A percentile compares a stretch with the other conserved stretches of the same genome.
Evolutionary conservation across 2,797 vertebrate species (phyloP).

Genomic region (Mastacembelus armatus): DNA sequence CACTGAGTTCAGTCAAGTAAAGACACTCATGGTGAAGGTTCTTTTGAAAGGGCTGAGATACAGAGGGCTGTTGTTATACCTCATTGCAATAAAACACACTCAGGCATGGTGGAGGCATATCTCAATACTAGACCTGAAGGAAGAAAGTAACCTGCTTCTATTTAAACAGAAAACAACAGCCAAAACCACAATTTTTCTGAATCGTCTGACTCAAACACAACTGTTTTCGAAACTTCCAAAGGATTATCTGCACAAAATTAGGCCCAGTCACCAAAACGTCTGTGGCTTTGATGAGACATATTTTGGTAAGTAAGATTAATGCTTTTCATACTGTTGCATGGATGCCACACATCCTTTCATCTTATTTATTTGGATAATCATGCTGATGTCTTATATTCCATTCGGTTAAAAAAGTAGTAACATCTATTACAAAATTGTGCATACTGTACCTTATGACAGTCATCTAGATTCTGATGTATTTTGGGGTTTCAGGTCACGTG

Average conservation of each 20-base stretch:
- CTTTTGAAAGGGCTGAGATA: constrained; percentile 3
- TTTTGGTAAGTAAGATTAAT: not conserved
- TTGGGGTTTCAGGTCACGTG: not conserved
- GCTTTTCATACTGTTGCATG: not conserved
- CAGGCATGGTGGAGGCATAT: constrained; percentile 7
- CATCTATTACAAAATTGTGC: not conserved
- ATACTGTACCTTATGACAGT: constrained; percentile 31
- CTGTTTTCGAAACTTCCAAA: constrained; percentile 4
- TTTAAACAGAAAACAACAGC: constrained; percentile 12
- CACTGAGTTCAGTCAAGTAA: constrained; percentile 1
- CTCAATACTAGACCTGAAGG: not conserved
- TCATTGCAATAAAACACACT: constrained; percentile 20
- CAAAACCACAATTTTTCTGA: constrained; percentile 16
- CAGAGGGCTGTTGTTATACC: not conserved
- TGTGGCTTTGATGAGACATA: not conserved
- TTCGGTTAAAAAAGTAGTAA: not conserved
- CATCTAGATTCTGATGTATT: not conserved
- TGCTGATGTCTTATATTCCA: not conserved
- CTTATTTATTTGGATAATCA: not conserved
- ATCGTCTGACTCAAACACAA: constrained; percentile 15
- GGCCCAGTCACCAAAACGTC: constrained; percentile 2
- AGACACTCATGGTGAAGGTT: not conserved
- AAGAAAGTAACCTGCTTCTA: not conserved
- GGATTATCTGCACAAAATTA: constrained; percentile 1
- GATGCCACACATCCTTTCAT: not conserved